Evolutionary conservation across 2,888 invertebrate genomes (phyloP).

Genomic region (Zaprionus bogoriensis): DNA sequence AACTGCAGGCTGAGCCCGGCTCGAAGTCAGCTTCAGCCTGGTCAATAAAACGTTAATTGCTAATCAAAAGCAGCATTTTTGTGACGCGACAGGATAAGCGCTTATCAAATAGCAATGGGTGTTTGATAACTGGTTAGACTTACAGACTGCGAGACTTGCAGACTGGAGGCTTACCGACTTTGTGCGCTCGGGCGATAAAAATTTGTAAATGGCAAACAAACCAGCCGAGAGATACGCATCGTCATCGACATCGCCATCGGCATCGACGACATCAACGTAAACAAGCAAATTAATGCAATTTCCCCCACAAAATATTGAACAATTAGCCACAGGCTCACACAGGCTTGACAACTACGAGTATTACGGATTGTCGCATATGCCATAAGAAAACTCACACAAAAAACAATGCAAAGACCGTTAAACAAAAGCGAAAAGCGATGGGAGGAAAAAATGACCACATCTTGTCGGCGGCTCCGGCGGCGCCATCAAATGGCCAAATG

Average conservation of each 20-base stretch:
- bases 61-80: slow-evolving; percentile 73
- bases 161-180: slow-evolving; percentile 30
- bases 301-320: slow-evolving; percentile 24
- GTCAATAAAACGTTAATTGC: slow-evolving; percentile 72
- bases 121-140: slow-evolving; percentile 59
- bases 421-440: neutral
- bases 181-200: slow-evolving; percentile 57
- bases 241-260: too few species aligned
- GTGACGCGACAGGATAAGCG: slow-evolving; percentile 69
- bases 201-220: slow-evolving; percentile 46
- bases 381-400: slow-evolving; percentile 42
- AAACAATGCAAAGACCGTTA: slow-evolving; percentile 4
- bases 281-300: slow-evolving; percentile 74
- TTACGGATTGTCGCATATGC: slow-evolving; percentile 46
- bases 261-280: slow-evolving; percentile 56
- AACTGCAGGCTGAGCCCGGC: slow-evolving; percentile 46
- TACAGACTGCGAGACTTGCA: too few species aligned
- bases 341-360: slow-evolving; percentile 18
- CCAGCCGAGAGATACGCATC: slow-evolving; percentile 44
- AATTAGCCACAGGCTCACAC: slow-evolving; percentile 43
- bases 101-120: slow-evolving; percentile 60
- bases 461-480: slow-evolving; percentile 23
- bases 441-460: slow-evolving; percentile 24
- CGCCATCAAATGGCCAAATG: slow-evolving; percentile 1
- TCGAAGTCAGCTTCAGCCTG: slow-evolving; percentile 53